A percentile compares a stretch with the other conserved stretches of the same genome.
These are phyloP conservation scores for Spodoptera litura DNA, from an alignment of 1,140 invertebrate genomes.

Conservation along the genomic window DNA sequence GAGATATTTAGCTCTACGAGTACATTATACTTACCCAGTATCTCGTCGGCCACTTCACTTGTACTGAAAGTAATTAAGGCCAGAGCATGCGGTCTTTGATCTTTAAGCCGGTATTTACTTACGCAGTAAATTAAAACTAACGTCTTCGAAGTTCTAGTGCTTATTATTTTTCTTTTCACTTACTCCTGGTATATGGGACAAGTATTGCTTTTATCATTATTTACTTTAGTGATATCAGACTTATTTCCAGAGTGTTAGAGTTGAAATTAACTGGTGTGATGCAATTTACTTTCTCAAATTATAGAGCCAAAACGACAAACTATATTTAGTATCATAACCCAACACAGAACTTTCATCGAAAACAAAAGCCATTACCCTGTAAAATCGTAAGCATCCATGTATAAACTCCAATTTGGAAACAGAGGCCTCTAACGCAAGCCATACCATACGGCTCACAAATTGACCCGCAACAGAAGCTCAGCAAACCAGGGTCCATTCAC, in stretches of 20 bases:
- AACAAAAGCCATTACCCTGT: too few relatives aligned
- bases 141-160: background rate
- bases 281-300: background rate
- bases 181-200: background rate
- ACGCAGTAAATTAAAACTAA: constrained; percentile 31
- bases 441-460: background rate
- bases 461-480: background rate
- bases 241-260: background rate
- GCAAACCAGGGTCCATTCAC: background rate
- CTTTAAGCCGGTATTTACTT: constrained; percentile 35
- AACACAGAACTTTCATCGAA: too few relatives aligned
- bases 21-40: background rate
- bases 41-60: background rate
- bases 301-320: too few relatives aligned
- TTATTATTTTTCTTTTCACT: constrained; percentile 6
- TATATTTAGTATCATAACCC: too few relatives aligned
- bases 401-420: too few relatives aligned
- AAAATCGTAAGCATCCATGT: too few relatives aligned
- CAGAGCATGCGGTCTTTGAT: background rate
- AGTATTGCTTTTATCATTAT: background rate
- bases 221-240: background rate
- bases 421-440: too few relatives aligned
- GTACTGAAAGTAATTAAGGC: constrained; percentile 35
- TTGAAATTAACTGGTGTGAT: background rate
- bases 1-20: too few relatives aligned